Evolutionary conservation across 1,140 invertebrate genomes (phyloP).

Genomic region (Drosophila subpulchrella): DNA sequence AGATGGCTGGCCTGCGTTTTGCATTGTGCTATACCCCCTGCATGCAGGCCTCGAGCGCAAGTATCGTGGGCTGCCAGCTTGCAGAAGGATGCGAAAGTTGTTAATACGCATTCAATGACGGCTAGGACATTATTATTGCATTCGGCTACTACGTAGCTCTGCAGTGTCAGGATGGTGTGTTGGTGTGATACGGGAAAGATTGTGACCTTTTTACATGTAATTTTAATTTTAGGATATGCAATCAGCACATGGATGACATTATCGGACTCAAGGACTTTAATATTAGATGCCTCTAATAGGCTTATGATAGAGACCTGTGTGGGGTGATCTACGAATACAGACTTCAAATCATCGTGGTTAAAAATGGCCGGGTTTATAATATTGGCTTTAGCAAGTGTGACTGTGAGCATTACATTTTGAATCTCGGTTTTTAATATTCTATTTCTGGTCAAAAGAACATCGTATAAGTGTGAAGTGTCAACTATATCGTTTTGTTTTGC

Average conservation of each 20-base stretch:
- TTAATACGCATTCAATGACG: conserved; percentile 33
- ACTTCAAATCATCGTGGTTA: neutral
- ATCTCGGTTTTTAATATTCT: too few relatives aligned
- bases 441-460: too few relatives aligned
- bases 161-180: conserved; percentile 24
- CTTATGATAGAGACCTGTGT: too few relatives aligned
- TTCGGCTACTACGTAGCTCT: conserved; percentile 31
- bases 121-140: conserved; percentile 30
- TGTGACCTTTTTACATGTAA: conserved; percentile 34
- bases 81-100: conserved; percentile 7
- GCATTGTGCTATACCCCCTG: neutral
- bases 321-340: neutral
- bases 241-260: conserved; percentile 9
- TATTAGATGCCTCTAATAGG: conserved; percentile 14
- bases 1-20: neutral
- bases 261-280: conserved; percentile 33
- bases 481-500: too few relatives aligned
- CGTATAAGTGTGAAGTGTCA: too few relatives aligned
- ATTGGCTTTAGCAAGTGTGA: neutral
- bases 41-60: conserved; percentile 9
- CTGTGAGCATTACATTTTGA: neutral
- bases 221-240: too few relatives aligned
- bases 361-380: neutral
- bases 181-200: conserved; percentile 29
- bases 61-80: neutral